Conservation (phyloP, 2,113 vertebrate species). For the Haemorhous mexicanus region DNA sequence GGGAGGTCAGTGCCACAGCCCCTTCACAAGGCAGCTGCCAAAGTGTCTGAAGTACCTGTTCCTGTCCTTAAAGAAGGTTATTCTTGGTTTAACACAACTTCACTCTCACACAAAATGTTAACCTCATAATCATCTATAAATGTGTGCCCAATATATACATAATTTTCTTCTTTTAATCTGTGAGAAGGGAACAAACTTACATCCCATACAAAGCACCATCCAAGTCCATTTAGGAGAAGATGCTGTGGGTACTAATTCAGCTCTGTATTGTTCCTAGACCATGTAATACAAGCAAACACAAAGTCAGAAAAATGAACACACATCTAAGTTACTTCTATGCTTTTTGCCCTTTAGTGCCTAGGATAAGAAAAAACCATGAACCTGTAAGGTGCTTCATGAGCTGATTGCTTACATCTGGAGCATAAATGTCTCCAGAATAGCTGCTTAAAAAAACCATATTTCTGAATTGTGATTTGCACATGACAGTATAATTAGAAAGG, state of each 20-base stretch:
- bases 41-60: neutral
- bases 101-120: neutral
- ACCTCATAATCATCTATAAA: neutral
- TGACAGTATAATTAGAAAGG: neutral
- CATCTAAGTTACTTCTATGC: neutral
- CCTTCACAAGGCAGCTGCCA: neutral
- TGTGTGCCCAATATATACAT: neutral
- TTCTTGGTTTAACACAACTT: neutral
- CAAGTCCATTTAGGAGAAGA: neutral
- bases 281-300: neutral
- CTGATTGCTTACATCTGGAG: neutral
- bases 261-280: neutral
- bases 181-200: neutral
- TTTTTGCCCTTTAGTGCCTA: neutral
- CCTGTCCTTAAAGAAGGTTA: neutral
- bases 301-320: neutral
- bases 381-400: neutral
- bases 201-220: neutral
- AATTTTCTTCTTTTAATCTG: neutral
- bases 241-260: neutral
- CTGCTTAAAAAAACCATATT: neutral
- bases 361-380: neutral
- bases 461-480: neutral
- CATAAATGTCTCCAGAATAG: neutral
- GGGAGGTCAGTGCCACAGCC: rapidly evolving